Conservation (phyloP, 2,888 invertebrate species). For the Loripinus fragilis region DNA sequence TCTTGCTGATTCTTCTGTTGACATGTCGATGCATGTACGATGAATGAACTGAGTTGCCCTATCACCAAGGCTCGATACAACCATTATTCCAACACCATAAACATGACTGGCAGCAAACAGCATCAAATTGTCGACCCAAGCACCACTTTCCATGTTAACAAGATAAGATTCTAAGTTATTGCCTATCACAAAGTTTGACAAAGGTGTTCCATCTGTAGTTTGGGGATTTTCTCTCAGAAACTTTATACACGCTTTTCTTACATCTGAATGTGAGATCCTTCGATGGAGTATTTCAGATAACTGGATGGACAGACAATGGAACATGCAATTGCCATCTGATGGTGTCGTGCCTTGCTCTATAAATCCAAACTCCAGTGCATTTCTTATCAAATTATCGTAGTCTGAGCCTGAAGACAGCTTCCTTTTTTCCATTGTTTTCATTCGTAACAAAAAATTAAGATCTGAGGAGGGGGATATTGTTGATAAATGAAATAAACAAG, state of each 20-base stretch:
- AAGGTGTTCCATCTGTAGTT: neutral
- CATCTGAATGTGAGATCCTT: neutral
- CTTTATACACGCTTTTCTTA: neutral
- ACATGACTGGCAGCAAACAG: neutral
- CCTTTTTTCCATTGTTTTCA: neutral
- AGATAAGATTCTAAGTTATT: neutral
- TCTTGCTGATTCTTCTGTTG: neutral
- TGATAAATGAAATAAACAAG: no score
- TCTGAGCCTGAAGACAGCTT: neutral
- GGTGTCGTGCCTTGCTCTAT: neutral
- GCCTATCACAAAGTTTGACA: neutral
- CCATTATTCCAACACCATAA: neutral
- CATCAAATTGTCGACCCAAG: slow-evolving; percentile 1
- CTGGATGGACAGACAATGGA: neutral
- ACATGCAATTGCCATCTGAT: neutral
- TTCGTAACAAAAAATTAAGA: neutral
- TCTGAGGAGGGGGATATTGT: neutral
- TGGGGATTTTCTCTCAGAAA: neutral
- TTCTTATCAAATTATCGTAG: neutral
- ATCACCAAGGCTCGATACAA: no score
- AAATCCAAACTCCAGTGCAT: neutral
- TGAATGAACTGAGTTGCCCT: no score
- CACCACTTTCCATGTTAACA: neutral
- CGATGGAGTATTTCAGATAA: neutral
- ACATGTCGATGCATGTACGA: no score